phyloP scores from a whole-genome alignment of 2,888 invertebrate species.

The Muschampia plurimacula region DNA sequence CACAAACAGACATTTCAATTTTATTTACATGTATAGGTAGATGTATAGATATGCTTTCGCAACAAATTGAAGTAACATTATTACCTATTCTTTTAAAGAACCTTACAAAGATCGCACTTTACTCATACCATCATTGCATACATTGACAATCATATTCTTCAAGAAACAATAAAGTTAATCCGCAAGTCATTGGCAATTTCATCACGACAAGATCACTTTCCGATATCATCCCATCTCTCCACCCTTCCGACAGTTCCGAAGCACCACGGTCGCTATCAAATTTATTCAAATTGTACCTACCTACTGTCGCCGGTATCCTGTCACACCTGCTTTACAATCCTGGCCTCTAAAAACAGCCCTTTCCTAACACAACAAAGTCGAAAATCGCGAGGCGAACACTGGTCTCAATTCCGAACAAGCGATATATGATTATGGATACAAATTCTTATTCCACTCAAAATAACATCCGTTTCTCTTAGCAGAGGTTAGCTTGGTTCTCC shows the following conservation, averaged over 20 bases:
- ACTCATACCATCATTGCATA: neutral
- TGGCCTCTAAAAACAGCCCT: slow-evolving; percentile 50
- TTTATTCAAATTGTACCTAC: slow-evolving; percentile 82
- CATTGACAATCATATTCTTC: neutral
- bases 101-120: neutral
- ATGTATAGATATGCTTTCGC: too few species aligned
- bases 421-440: slow-evolving; percentile 75
- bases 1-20: too few species aligned
- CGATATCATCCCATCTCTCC: slow-evolving; percentile 58
- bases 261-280: slow-evolving; percentile 67
- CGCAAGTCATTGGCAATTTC: slow-evolving; percentile 69
- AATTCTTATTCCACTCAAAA: slow-evolving; percentile 83
- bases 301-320: slow-evolving; percentile 65
- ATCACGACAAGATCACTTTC: slow-evolving; percentile 75
- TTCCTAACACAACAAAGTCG: slow-evolving; percentile 27
- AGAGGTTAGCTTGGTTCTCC: slow-evolving; percentile 65
- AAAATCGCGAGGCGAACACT: slow-evolving; percentile 43
- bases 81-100: too few species aligned
- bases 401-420: slow-evolving; percentile 67
- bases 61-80: too few species aligned
- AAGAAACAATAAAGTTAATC: slow-evolving; percentile 55
- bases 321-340: slow-evolving; percentile 67
- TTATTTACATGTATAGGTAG: too few species aligned
- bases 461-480: slow-evolving; percentile 80
- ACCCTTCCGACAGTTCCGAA: slow-evolving; percentile 60